Percentiles rank a stretch among this genome's conserved stretches.
These are phyloP conservation scores for Drosophila nikananu DNA, from an alignment of 1,140 invertebrate genomes.

Conservation along the genomic window DNA sequence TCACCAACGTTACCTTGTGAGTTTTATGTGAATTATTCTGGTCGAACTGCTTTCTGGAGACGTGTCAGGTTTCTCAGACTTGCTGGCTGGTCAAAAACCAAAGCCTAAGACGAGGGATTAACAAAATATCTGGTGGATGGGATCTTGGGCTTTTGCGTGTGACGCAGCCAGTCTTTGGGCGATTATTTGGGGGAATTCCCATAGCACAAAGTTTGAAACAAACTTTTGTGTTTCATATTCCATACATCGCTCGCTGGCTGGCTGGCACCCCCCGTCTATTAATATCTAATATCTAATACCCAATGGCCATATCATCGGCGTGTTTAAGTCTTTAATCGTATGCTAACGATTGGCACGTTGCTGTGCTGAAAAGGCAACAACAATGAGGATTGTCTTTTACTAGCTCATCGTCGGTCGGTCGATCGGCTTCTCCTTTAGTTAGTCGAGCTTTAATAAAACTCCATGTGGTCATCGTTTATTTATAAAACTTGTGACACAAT, in stretches of 20 bases:
- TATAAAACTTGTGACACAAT: constrained; percentile 82
- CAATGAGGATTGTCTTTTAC: constrained; percentile 71
- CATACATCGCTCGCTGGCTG: constrained; percentile 6
- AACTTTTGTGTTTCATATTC: constrained; percentile 71
- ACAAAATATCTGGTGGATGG: constrained; percentile 15
- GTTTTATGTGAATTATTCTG: constrained; percentile 11
- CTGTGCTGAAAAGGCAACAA: constrained; percentile 56
- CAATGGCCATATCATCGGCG: constrained; percentile 9
- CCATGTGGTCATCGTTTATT: constrained; percentile 80
- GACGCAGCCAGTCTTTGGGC: constrained; percentile 57
- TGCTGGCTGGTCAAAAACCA: constrained; percentile 16
- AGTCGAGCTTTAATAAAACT: constrained; percentile 56
- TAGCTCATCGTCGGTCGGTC: constrained; percentile 30
- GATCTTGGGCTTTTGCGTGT: constrained; percentile 17
- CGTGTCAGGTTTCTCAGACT: constrained; percentile 43
- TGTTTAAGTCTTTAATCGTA: constrained; percentile 69
- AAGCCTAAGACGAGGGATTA: constrained; percentile 14
- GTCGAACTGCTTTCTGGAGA: constrained; percentile 27
- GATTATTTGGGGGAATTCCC: constrained; percentile 68
- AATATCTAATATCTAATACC: constrained; percentile 36
- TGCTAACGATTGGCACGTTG: constrained; percentile 77
- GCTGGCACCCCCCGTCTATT: constrained; percentile 30
- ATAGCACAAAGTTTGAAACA: constrained; percentile 64
- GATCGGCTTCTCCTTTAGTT: constrained; percentile 49
- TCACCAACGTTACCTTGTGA: constrained; percentile 6